Base-by-base conservation (phyloP, 1,140 invertebrate species). In the Psix sp. region DNA sequence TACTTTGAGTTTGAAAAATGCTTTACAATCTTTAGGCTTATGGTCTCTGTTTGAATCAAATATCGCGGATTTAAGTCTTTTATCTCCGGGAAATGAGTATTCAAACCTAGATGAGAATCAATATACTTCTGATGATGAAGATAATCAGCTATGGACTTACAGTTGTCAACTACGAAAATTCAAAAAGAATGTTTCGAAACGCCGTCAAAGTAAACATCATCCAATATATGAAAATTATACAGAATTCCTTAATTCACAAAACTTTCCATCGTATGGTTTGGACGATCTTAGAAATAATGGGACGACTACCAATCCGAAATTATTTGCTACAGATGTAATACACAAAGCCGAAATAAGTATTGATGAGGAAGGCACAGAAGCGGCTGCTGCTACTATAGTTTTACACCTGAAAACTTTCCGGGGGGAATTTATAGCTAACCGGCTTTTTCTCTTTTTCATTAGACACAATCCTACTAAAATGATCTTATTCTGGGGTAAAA, bases 401-500 rank as follows among this genome's bases (percentile, higher is more conserved):
- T 77, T 86, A 17, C 84, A 88, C 5, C 87, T 90, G 54, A 86
- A 85, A 15, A 90, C 90, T 0, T 84, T 83, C 18, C 84, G 85
- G 40, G 87, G 89, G 15, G 82, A 82, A 14, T 91, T 95, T 48
- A 85, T 90, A 15, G 91, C 90, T 1, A 91, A 95, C 76, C 89
- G 92, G 35, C 94, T 94, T 0, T 95, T 95, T 80, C 84, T 93
- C 15, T 94, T 95, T 78, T 91, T 95, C 66, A 93, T 95, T 51
- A 88, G 90, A 49, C 91, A 94, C 74, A 89, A 91, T 45, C 83
- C 86, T 7, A 90, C 90, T 1, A 89, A 89, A 52, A 82, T 91
- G 0, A 88, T 93, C 16, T 87, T 92, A 11, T 94, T 94, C 77
- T 93, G 91, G 89, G 92, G 92, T 11, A 88, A 89, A 4, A 87